Conservation (phyloP, 2,888 invertebrate genomes). For the Apamea monoglypha region DNA sequence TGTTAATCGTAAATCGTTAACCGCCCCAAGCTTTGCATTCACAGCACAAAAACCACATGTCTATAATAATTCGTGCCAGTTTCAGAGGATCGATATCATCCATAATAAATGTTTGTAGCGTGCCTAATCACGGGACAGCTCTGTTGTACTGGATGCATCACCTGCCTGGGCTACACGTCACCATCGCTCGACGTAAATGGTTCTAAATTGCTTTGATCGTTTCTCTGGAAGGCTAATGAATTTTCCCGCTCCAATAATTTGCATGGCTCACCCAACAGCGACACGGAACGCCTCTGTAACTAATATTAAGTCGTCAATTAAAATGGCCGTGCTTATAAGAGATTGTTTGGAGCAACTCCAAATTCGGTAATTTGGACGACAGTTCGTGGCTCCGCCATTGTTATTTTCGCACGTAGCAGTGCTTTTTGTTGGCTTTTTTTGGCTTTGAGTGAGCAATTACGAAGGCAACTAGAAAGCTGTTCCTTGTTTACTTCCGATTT, state of each 20-base stretch:
- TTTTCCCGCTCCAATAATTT: conserved; percentile 85
- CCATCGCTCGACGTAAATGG: conserved; percentile 77
- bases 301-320: conserved; percentile 75
- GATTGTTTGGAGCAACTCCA: conserved; percentile 61
- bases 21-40: conserved; percentile 18
- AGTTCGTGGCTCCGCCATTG: conserved; percentile 39
- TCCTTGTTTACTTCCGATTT: conserved; percentile 2
- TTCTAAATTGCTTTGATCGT: conserved; percentile 89
- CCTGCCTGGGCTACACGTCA: conserved; percentile 58
- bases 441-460: conserved; percentile 45
- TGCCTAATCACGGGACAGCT: conserved; percentile 36
- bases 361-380: conserved; percentile 57
- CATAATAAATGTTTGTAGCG: conserved; percentile 37
- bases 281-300: conserved; percentile 65
- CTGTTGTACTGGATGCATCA: conserved; percentile 54
- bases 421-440: conserved; percentile 47
- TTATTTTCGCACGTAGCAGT: conserved; percentile 57
- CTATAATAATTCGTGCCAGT: conserved; percentile 17
- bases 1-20: conserved; percentile 25
- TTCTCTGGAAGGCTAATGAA: conserved; percentile 88
- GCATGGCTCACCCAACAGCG: conserved; percentile 75
- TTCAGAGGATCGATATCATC: conserved; percentile 18
- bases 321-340: conserved; percentile 63
- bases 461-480: conserved; percentile 19
- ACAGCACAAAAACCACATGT: conserved; percentile 24